Conservation (phyloP, 2,888 invertebrate genomes). For the Alloscopus bannaensis region DNA sequence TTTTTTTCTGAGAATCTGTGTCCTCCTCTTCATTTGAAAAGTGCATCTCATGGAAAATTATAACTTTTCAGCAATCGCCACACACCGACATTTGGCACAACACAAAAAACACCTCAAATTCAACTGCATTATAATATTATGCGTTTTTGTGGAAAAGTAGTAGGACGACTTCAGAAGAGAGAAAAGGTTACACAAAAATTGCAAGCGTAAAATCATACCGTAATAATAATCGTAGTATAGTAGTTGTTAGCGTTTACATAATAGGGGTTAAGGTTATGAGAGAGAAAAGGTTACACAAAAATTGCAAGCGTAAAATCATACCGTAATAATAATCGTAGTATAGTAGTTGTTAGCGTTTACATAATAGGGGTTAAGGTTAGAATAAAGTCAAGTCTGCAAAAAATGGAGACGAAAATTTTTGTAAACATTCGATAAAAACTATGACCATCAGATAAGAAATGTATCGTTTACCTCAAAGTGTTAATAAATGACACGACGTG, state of each 20-base stretch:
- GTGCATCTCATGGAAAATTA: neutral
- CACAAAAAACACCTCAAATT: no score
- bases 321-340: neutral
- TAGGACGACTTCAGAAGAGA: constrained; percentile 11
- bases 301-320: constrained; percentile 15
- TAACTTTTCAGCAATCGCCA: neutral
- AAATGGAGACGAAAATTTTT: neutral
- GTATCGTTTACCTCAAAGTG: neutral
- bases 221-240: constrained; percentile 5
- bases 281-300: constrained; percentile 8
- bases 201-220: constrained; percentile 8
- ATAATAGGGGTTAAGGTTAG: constrained; percentile 26
- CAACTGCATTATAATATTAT: no score
- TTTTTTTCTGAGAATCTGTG: no score
- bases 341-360: neutral
- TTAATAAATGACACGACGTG: neutral
- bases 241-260: neutral
- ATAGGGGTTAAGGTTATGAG: no score
- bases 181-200: constrained; percentile 13
- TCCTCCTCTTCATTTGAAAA: no score
- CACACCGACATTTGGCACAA: no score
- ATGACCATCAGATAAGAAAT: neutral
- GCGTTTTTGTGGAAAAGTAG: constrained; percentile 15
- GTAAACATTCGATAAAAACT: neutral
- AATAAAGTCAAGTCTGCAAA: neutral